Evolutionary conservation across 2,797 vertebrate genomes (phyloP).

Genomic region (Antrozous pallidus): DNA sequence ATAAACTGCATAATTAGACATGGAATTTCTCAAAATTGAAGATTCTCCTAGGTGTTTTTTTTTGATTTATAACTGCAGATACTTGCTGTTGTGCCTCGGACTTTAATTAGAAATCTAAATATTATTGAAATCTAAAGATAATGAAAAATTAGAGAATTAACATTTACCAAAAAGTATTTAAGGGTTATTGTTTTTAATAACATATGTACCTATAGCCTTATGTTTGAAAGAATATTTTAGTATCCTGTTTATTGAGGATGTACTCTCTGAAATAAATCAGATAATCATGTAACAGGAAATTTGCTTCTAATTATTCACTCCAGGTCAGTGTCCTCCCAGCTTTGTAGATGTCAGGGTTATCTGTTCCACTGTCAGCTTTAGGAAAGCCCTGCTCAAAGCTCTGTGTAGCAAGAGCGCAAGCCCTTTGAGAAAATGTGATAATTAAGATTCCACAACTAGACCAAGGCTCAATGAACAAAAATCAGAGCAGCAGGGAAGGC

Average conservation of each 20-base stretch:
- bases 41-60: not conserved
- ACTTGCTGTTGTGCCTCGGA: not conserved
- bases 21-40: not conserved
- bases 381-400: conserved; percentile 13
- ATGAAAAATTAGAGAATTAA: conserved; percentile 29
- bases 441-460: not conserved
- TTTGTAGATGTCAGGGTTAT: not conserved
- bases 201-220: not conserved
- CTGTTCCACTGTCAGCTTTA: not conserved
- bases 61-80: not conserved
- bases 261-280: conserved; percentile 8
- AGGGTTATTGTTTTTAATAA: conserved; percentile 22
- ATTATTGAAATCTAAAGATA: conserved; percentile 11
- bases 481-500: not conserved
- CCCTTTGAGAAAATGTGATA: conserved; percentile 22
- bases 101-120: not conserved
- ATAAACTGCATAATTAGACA: not conserved
- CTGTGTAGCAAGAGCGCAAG: not conserved
- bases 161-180: conserved; percentile 30
- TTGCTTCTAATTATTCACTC: not conserved
- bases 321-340: not conserved
- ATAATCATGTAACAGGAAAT: conserved; percentile 52
- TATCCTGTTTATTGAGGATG: not conserved
- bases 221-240: not conserved
- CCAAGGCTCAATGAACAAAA: not conserved